Evolutionary conservation across 1,140 invertebrate species (phyloP).

Genomic region (Ceratina japonica): DNA sequence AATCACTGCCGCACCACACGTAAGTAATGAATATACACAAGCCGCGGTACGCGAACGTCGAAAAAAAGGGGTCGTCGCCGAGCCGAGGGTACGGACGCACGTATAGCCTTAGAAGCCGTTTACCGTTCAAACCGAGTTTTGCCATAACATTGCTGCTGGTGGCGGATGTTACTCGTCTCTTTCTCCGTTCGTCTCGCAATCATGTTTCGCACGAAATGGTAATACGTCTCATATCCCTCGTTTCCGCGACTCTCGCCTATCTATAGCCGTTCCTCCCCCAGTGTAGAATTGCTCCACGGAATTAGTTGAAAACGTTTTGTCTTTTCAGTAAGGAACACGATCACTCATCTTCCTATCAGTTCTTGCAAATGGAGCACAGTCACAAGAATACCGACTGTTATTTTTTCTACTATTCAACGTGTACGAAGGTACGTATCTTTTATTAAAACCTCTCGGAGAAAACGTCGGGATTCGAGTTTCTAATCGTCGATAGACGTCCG

Average conservation of each 20-base stretch:
- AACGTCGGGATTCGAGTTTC: too few species aligned
- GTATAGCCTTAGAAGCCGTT: constrained; percentile 7
- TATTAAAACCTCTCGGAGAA: neutral
- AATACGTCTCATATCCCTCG: constrained; percentile 48
- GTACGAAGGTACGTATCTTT: constrained; percentile 84
- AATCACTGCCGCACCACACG: constrained; percentile 44
- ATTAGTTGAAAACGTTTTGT: constrained; percentile 41
- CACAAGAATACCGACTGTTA: constrained; percentile 89
- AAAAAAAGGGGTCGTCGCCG: constrained; percentile 46
- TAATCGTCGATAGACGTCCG: neutral
- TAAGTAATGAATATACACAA: constrained; percentile 48
- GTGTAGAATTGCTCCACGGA: neutral
- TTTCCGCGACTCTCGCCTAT: neutral
- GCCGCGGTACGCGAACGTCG: constrained; percentile 30
- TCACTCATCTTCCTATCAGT: constrained; percentile 75
- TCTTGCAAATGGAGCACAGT: constrained; percentile 77
- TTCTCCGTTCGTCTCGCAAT: constrained; percentile 45
- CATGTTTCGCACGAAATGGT: constrained; percentile 78
- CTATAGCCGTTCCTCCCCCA: too few species aligned
- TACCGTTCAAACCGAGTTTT: constrained; percentile 39
- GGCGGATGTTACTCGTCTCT: constrained; percentile 29
- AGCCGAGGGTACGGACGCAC: neutral
- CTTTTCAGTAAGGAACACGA: constrained; percentile 77
- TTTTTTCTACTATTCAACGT: constrained; percentile 91
- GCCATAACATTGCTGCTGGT: constrained; percentile 51